phyloP scores from a whole-genome alignment of 2,113 vertebrate genomes.

The Crotalus helleri region DNA sequence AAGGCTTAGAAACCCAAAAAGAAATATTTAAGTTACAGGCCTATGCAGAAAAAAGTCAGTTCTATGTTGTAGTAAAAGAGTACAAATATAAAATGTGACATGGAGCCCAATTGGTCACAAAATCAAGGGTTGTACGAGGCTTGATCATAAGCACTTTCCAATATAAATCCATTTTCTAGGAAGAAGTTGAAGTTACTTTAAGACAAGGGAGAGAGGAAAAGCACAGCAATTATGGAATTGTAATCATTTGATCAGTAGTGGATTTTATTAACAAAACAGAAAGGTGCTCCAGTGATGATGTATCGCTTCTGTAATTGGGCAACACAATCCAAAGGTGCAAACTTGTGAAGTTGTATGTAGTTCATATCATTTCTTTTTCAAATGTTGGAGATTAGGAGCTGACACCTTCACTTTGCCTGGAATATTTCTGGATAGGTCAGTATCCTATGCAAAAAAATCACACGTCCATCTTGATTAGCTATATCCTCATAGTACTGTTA shows the following conservation, averaged over 20 bases:
- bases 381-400: constrained; percentile 87
- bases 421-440: constrained; percentile 91
- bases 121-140: neutral
- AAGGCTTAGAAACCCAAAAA: too few relatives aligned
- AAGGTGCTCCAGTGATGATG: neutral
- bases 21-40: too few relatives aligned
- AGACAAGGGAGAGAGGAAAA: neutral
- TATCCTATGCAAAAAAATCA: constrained; percentile 76
- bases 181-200: neutral
- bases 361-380: constrained; percentile 84
- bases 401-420: constrained; percentile 98
- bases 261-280: constrained; percentile 5
- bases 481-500: neutral
- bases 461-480: neutral
- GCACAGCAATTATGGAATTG: neutral
- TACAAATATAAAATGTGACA: neutral
- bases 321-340: neutral
- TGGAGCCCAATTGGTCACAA: neutral
- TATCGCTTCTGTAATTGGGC: neutral
- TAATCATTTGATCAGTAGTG: neutral
- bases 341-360: fast-evolving
- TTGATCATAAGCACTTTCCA: neutral
- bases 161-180: neutral
- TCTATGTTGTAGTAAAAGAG: neutral
- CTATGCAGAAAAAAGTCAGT: neutral